Percentiles rank a stretch among this genome's conserved stretches.
phyloP scores from a whole-genome alignment of 2,888 invertebrate species.

The Cabera pusaria region DNA sequence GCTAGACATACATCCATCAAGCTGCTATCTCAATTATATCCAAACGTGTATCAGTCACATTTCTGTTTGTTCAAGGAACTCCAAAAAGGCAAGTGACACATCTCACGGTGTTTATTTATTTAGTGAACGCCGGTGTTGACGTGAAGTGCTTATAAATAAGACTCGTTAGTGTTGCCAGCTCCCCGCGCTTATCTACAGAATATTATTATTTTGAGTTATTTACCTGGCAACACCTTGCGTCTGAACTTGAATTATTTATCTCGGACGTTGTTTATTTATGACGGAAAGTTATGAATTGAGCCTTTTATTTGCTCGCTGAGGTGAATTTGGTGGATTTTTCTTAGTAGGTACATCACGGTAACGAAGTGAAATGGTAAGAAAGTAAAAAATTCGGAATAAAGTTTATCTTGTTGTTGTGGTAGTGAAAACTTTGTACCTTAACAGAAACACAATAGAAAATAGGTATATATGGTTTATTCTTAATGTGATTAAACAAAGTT shows the following conservation, averaged over 20 bases:
- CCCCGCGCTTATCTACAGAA: constrained; percentile 29
- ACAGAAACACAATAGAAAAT: not conserved
- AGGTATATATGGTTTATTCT: too few relatives aligned
- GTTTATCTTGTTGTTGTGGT: too few relatives aligned
- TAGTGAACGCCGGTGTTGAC: constrained; percentile 42
- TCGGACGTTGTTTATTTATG: constrained; percentile 24
- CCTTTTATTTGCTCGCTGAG: constrained; percentile 10
- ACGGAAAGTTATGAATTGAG: constrained; percentile 17
- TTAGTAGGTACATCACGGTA: too few relatives aligned
- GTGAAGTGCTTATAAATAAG: constrained; percentile 57
- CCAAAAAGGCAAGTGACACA: constrained; percentile 39
- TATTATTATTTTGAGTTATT: constrained; percentile 36
- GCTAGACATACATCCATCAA: too few relatives aligned
- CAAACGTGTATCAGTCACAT: too few relatives aligned
- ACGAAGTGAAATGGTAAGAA: too few relatives aligned
- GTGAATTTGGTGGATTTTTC: constrained; percentile 8
- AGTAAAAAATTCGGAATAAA: too few relatives aligned
- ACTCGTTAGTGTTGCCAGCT: constrained; percentile 47
- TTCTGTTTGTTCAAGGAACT: constrained; percentile 21
- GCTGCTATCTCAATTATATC: too few relatives aligned
- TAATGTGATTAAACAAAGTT: too few relatives aligned
- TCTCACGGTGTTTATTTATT: constrained; percentile 49
- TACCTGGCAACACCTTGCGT: constrained; percentile 29
- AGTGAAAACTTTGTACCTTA: too few relatives aligned
- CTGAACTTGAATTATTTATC: constrained; percentile 34